Evolutionary conservation across 2,797 vertebrate genomes (phyloP).

Genomic region (Microctenopoma lineatum): DNA sequence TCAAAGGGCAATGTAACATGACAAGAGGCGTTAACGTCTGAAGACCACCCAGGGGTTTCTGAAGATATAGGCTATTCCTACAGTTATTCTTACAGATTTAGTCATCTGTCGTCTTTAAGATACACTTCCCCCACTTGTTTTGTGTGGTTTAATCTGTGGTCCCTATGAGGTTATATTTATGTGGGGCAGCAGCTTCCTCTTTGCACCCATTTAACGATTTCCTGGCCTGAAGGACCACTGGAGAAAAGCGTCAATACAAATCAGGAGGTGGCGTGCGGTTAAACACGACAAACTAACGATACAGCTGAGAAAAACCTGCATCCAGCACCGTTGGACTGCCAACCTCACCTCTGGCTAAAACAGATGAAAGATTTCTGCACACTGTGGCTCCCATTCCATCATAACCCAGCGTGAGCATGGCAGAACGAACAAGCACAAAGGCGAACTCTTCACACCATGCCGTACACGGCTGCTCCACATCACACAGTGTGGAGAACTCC

Average conservation of each 20-base stretch:
- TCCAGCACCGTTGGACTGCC: not conserved
- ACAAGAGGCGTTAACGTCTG: constrained; percentile 75
- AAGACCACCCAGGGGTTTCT: constrained; percentile 62
- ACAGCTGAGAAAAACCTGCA: not conserved
- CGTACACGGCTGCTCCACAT: not conserved
- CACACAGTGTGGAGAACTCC: not conserved
- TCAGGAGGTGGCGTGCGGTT: not conserved
- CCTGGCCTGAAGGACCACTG: not conserved
- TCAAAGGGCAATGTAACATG: constrained; percentile 74
- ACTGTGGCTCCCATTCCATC: not conserved
- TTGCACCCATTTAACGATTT: constrained; percentile 20
- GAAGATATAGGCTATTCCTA: constrained; percentile 62
- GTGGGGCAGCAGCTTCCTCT: constrained; percentile 8
- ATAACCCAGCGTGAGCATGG: no score
- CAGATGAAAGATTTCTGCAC: not conserved
- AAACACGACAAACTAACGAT: not conserved
- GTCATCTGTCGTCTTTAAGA: constrained; percentile 55
- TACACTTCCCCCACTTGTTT: constrained; percentile 16
- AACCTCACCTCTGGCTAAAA: not conserved
- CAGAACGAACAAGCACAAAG: no score
- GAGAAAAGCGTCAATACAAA: constrained; percentile 15
- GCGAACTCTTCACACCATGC: no score
- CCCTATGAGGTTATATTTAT: constrained; percentile 14
- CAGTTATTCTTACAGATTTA: constrained; percentile 46
- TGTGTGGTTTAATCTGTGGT: constrained; percentile 20